phyloP scores from a whole-genome alignment of 2,888 invertebrate species.

The Dryobotodes eremita region DNA sequence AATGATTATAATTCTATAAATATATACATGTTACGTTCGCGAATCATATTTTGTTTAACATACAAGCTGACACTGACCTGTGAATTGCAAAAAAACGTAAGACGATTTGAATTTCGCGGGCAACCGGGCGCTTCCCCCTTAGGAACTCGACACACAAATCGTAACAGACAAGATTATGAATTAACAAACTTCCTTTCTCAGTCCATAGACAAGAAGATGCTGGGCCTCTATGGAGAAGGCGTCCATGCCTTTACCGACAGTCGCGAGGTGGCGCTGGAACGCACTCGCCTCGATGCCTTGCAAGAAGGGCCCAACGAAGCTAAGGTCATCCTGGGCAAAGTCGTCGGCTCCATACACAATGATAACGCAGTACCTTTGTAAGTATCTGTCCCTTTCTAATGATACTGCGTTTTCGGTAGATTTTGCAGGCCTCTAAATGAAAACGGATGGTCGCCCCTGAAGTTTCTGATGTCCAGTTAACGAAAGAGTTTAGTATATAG shows the following conservation, averaged over 20 bases:
- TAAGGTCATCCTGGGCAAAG: constrained; percentile 94
- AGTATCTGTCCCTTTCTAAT: constrained; percentile 79
- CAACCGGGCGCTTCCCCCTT: no score
- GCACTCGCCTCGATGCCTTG: constrained; percentile 88
- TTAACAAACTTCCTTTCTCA: constrained; percentile 70
- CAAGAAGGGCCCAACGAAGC: constrained; percentile 92
- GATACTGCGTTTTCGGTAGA: background rate
- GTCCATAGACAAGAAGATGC: constrained; percentile 92
- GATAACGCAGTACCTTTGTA: constrained; percentile 95
- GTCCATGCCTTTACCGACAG: constrained; percentile 74
- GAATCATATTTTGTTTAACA: no score
- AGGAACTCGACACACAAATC: background rate
- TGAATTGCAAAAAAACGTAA: no score
- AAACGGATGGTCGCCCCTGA: constrained; percentile 1
- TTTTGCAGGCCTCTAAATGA: background rate
- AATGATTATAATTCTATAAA: no score
- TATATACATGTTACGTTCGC: no score
- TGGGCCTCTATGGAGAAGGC: constrained; percentile 92
- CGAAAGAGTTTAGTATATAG: background rate
- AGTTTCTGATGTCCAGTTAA: constrained; percentile 6
- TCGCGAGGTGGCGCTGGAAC: constrained; percentile 78
- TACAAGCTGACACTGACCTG: no score
- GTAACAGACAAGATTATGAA: background rate
- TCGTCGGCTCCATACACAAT: constrained; percentile 94
- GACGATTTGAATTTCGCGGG: no score